phyloP scores from a whole-genome alignment of 2,113 vertebrate genomes.

The Dasyprocta punctata region DNA sequence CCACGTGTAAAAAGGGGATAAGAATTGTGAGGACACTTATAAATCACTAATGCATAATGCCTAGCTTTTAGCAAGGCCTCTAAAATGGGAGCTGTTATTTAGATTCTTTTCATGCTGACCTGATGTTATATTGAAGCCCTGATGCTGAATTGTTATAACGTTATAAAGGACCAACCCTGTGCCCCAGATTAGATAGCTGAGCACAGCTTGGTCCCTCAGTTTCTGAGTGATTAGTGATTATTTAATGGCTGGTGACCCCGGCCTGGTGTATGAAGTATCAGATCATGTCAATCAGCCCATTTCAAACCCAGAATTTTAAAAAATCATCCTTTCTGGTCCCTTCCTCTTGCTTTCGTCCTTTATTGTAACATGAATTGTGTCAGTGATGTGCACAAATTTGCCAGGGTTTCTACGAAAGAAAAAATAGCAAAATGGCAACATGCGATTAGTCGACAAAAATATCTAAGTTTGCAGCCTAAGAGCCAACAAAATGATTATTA shows the following conservation, averaged over 20 bases:
- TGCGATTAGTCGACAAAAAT: not conserved
- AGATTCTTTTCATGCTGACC: not conserved
- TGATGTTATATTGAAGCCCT: not conserved
- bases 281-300: not conserved
- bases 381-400: not conserved
- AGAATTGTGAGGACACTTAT: not conserved
- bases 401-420: not conserved
- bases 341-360: slow-evolving; percentile 34
- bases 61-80: not conserved
- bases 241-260: slow-evolving; percentile 6
- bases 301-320: not conserved
- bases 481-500: not conserved
- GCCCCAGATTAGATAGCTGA: not conserved
- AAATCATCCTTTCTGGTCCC: not conserved
- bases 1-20: not conserved
- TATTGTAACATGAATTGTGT: not conserved
- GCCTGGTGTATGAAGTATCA: not conserved
- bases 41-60: not conserved
- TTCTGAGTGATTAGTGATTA: not conserved
- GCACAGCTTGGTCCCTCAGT: not conserved
- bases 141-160: not conserved
- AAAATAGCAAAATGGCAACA: not conserved
- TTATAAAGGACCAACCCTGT: not conserved
- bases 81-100: not conserved
- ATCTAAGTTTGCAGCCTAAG: not conserved